A percentile compares a stretch with the other conserved stretches of the same genome.
Evolutionary conservation across 2,888 invertebrate genomes (phyloP).

Genomic region (Hemithea aestivaria): DNA sequence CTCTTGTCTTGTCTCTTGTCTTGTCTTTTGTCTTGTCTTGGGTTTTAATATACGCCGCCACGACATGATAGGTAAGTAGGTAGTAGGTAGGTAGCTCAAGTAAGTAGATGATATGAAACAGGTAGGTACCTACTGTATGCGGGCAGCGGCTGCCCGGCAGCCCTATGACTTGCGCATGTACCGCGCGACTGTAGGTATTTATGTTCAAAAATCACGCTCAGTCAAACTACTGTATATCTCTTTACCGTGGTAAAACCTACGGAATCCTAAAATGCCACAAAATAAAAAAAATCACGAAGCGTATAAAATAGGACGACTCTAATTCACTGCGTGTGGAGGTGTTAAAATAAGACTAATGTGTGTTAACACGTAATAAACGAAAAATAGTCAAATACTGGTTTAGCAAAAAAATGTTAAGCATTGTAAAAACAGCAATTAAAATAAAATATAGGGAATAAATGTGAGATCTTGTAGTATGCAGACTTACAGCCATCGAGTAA

Average conservation of each 20-base stretch:
- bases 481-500: constrained; percentile 76
- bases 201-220: too few relatives aligned
- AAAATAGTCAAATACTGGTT: constrained; percentile 77
- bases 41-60: too few relatives aligned
- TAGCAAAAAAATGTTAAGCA: constrained; percentile 75
- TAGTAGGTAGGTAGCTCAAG: too few relatives aligned
- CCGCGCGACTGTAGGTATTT: too few relatives aligned
- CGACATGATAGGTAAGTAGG: too few relatives aligned
- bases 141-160: too few relatives aligned
- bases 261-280: constrained; percentile 54
- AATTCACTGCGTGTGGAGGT: constrained; percentile 62
- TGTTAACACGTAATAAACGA: constrained; percentile 72
- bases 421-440: constrained; percentile 77
- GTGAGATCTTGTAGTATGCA: constrained; percentile 79
- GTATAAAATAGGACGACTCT: constrained; percentile 48
- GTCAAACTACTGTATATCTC: too few relatives aligned
- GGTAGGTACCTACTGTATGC: too few relatives aligned
- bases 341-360: constrained; percentile 69
- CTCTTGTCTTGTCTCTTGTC: too few relatives aligned
- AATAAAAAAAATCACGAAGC: constrained; percentile 54
- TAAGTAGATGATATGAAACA: too few relatives aligned
- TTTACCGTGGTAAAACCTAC: constrained; percentile 32
- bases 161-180: too few relatives aligned
- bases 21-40: too few relatives aligned
- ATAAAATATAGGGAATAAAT: constrained; percentile 78